Conservation (phyloP, 23 tunicate species). For the Halocynthia aurantium region DNA sequence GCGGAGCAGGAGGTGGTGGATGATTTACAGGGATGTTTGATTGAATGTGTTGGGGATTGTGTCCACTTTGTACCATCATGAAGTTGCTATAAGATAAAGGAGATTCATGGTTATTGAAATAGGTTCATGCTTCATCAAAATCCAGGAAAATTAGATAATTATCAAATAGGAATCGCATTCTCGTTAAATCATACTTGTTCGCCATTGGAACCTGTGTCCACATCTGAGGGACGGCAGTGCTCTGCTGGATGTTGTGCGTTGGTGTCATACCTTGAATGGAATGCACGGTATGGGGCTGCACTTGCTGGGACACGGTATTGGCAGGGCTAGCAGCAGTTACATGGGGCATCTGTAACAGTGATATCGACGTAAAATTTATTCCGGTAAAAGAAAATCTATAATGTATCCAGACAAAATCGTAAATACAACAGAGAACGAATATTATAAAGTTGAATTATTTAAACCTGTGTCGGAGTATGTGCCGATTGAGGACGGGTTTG, state of each 20-base stretch:
- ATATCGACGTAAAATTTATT: background rate
- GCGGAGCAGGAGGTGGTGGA: background rate
- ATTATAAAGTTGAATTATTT: background rate
- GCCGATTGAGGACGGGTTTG: constrained; percentile 74
- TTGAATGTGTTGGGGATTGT: background rate
- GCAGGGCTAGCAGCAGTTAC: constrained; percentile 23
- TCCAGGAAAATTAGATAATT: background rate
- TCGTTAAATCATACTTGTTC: background rate
- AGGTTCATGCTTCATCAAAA: background rate
- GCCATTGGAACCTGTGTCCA: background rate
- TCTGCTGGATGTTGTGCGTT: background rate
- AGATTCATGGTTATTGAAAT: background rate
- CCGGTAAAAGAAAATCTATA: background rate
- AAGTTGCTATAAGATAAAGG: background rate
- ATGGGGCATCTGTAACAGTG: constrained; percentile 6
- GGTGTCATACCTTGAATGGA: background rate
- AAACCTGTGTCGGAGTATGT: constrained; percentile 74
- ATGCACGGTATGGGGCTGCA: background rate
- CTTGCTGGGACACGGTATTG: background rate
- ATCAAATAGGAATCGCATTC: background rate
- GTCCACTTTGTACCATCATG: constrained; percentile 9
- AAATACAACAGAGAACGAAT: background rate
- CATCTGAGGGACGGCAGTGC: background rate
- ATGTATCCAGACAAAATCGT: background rate
- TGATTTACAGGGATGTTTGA: constrained; percentile 3